These are phyloP conservation scores for Conus betulinus DNA, from an alignment of 1,140 invertebrate genomes.

Conservation along the genomic window DNA sequence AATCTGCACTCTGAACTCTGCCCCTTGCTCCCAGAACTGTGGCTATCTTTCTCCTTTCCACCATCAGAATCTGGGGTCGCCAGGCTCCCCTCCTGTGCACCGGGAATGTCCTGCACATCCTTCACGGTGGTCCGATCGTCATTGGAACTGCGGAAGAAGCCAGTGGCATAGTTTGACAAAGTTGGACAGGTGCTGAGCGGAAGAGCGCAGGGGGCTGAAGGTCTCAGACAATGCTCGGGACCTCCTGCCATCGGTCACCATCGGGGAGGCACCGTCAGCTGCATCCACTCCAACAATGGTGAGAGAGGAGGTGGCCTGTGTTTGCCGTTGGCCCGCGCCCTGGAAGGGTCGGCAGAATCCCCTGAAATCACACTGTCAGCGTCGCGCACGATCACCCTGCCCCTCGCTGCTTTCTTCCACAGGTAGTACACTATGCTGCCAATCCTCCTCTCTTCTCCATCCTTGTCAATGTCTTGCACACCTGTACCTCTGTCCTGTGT, in stretches of 20 bases:
- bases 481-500: background rate
- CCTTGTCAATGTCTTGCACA: background rate
- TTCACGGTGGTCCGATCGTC: background rate
- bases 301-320: background rate
- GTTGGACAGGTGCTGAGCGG: slow-evolving; percentile 44
- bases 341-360: background rate
- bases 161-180: slow-evolving; percentile 34
- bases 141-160: background rate
- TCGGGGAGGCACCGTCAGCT: background rate
- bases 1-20: slow-evolving; percentile 27
- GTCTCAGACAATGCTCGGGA: background rate
- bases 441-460: background rate
- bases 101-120: background rate
- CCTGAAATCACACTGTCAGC: background rate
- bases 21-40: background rate
- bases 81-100: background rate
- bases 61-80: background rate
- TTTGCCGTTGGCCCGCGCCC: background rate
- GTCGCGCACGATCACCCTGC: background rate
- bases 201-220: slow-evolving; percentile 40
- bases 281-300: background rate
- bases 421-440: background rate
- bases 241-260: background rate
- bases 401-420: background rate
- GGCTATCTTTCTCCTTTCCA: background rate